Base-by-base conservation (phyloP, 2,797 vertebrate species). In the Amazona finschi region DNA sequence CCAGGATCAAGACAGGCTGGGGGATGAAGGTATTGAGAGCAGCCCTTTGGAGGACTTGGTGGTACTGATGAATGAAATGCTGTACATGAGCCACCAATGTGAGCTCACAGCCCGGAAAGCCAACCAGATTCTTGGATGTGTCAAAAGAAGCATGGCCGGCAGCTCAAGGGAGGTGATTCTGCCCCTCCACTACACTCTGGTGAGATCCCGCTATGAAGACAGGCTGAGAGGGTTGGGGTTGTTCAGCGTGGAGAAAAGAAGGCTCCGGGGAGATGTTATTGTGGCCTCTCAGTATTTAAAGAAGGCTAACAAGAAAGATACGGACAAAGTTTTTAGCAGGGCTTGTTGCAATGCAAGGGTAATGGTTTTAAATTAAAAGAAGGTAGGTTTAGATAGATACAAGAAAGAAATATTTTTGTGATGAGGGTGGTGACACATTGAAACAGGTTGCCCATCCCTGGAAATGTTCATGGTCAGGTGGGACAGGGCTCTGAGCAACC, bases 341-440 rank as follows among this genome's bases (percentile, higher is more conserved):
- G 5, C 12, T 44, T 69, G n/a, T 78, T 62, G 21, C 17, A 49
- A 39, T 21, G 46, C n/a, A 2, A 4, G 15, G 7, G 2, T 44
- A 18, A 39, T 49, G 8, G 9, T 83, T 87, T 78, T 57, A 21
- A 57, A 69, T 21, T 39, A 33, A 53, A 20, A 61, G n/a, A 43
- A 19, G 4, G 10, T 49, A 41, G 60, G 44, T 66, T 66, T 38
- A 38, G 33, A 30, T 61, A 31, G 44, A 16, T 30, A 28, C 25
- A 31, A 70, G 38, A 44, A 43, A 82, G 39, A n/a, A 36, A 25
- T 43, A 33, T 60, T 73, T 85, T 74, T 39, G 30, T 28, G 25
- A 0, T 27, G 33, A 57, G 27, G 15, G 50, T 50, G 25, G 12
- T 78, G 30, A 62, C 28, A 69, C 0, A 0, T 25, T 50, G 43